These are phyloP conservation scores for Micrastur ruficollis DNA, from an alignment of 2,797 vertebrate genomes.

Conservation along the genomic window DNA sequence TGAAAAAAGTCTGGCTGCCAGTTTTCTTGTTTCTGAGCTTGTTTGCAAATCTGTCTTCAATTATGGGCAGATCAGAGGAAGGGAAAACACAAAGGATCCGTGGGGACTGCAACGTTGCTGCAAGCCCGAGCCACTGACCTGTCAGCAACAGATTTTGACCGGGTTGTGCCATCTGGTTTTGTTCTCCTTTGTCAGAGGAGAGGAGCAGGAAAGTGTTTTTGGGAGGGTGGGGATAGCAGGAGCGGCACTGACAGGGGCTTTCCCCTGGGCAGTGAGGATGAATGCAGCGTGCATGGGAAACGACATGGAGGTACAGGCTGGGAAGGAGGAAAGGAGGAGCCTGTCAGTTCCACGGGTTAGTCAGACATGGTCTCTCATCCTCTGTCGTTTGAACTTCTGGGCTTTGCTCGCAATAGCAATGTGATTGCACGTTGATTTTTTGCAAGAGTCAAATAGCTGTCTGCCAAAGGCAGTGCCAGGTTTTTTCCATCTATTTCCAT, in stretches of 20 bases:
- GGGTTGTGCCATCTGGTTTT: neutral
- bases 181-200: neutral
- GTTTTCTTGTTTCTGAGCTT: conserved; percentile 12
- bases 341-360: neutral
- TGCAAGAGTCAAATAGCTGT: neutral
- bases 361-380: neutral
- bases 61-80: conserved; percentile 43
- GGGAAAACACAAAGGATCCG: neutral
- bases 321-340: neutral
- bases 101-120: neutral
- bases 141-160: neutral
- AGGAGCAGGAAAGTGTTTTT: neutral
- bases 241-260: neutral
- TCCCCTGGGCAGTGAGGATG: neutral
- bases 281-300: neutral
- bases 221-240: neutral
- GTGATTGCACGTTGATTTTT: neutral
- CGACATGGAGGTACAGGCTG: neutral
- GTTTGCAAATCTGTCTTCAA: conserved; percentile 7
- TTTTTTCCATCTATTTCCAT: neutral
- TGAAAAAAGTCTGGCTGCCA: neutral
- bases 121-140: neutral
- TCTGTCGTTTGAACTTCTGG: neutral
- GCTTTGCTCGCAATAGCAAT: neutral
- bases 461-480: neutral